Conservation (phyloP, 2,888 invertebrate species). For the Tenodera sinensis region DNA sequence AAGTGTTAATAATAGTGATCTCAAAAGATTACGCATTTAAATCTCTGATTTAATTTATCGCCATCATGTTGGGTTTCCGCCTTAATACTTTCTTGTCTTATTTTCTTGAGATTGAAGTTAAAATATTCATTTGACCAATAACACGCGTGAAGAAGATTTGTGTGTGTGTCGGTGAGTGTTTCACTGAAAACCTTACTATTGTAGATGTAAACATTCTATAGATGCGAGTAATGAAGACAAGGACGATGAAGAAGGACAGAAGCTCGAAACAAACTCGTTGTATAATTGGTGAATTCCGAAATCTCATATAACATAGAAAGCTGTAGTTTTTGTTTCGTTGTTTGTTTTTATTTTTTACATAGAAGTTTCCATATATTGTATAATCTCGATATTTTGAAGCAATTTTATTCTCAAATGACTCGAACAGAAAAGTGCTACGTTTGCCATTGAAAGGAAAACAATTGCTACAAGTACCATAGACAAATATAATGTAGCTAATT, state of each 20-base stretch:
- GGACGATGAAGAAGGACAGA: neutral
- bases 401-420: neutral
- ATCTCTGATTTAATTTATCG: neutral
- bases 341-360: neutral
- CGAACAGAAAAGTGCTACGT: neutral
- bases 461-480: neutral
- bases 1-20: neutral
- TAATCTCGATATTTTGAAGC: neutral
- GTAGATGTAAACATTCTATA: neutral
- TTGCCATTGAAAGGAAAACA: neutral
- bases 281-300: neutral
- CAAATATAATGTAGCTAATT: neutral
- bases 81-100: neutral
- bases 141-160: neutral
- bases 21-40: neutral
- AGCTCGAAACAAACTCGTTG: neutral
- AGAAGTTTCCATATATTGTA: constrained; percentile 2
- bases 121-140: neutral
- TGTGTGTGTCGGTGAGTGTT: neutral
- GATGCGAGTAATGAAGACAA: neutral
- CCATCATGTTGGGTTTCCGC: neutral
- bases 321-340: constrained; percentile 1
- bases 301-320: constrained; percentile 9
- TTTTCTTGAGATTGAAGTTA: neutral
- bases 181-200: neutral